Evolutionary conservation across 2,113 vertebrate species (phyloP), one percentile per base, ranked within the genome.

Genomic region (Bubo blakistoni): DNA sequence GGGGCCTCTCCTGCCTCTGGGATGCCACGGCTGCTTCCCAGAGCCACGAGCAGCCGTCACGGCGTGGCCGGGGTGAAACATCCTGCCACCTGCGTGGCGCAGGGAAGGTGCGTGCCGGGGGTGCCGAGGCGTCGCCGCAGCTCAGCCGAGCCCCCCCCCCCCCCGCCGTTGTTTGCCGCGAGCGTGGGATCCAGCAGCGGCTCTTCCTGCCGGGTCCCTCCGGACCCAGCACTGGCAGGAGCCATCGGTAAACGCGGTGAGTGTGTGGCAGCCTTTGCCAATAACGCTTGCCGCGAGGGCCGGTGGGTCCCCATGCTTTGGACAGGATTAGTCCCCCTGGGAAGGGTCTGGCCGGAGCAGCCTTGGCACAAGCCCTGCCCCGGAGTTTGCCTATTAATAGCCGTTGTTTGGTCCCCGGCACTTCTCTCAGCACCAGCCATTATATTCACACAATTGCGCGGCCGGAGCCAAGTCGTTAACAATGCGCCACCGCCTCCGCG

Each of bases 391-490:
- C 93, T 95, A 72, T 94, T 81, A 93, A 96, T 91, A 96, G 95
- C 81, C 38, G 2, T 9, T 55, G 91, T 86, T 96, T 85, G 97
- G 94, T 71, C 80, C 88, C 83, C 25, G 9, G 79, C 55, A 40
- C 82, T 82, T 95, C 95, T 94, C 79, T 94, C 83, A 59, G 70
- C 94, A 90, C 80, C 55, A 80, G 90, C 94, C 73, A 74, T 97
- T 96, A 91, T 91, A 42, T 69, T 63, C 86, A 89, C 92, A 98
- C 97, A 97, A 97, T 97, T 46, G 94, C 47, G 34, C 21, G 67
- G 79, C 61, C 18, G 3, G 67, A 92, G 98, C 97, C 97, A 98
- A 97, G 44, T 70, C 29, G 42, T 91, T 72, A 90, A 96, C 96
- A 96, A 93, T 94, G 88, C 63, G 2, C 74, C 26, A 16, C 71